These are phyloP conservation scores for Pseudolaguvia tuberculata DNA, from an alignment of 2,113 vertebrate species.

Conservation along the genomic window DNA sequence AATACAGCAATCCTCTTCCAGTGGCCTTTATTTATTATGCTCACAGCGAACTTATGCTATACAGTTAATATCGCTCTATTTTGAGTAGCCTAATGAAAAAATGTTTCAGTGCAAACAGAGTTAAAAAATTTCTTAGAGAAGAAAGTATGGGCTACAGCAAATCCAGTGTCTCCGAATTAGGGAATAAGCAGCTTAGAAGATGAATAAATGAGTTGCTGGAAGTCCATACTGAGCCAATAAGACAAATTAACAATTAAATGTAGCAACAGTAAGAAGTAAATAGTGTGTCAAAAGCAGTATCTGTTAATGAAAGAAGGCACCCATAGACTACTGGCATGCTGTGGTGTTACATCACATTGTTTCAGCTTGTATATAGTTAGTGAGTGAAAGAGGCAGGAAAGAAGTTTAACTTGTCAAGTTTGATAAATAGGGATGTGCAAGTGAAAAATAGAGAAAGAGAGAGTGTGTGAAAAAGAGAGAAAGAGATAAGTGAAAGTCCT, in stretches of 20 bases:
- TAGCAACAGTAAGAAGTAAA: neutral
- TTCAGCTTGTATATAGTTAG: constrained; percentile 7
- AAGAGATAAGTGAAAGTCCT: constrained; percentile 26
- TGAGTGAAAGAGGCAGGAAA: constrained; percentile 34
- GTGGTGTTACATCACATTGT: constrained; percentile 22
- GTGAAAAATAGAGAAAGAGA: constrained; percentile 8
- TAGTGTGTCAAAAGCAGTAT: neutral
- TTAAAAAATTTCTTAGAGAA: no score
- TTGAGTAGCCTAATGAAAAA: no score
- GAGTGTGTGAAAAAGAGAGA: constrained; percentile 1
- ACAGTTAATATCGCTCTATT: no score
- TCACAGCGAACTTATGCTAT: no score
- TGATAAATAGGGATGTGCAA: constrained; percentile 13
- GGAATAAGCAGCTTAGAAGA: no score
- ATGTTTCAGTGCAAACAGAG: no score
- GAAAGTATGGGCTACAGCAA: no score
- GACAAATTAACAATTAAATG: neutral
- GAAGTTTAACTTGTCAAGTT: constrained; percentile 37
- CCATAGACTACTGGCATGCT: constrained; percentile 11
- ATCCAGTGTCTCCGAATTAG: no score
- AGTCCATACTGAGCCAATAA: neutral
- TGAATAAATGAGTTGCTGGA: no score
- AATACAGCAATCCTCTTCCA: no score
- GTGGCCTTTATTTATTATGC: no score
- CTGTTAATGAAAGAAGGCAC: constrained; percentile 19